Base-by-base conservation (phyloP, 2,113 vertebrate species). In the Eulemur rufifrons region DNA sequence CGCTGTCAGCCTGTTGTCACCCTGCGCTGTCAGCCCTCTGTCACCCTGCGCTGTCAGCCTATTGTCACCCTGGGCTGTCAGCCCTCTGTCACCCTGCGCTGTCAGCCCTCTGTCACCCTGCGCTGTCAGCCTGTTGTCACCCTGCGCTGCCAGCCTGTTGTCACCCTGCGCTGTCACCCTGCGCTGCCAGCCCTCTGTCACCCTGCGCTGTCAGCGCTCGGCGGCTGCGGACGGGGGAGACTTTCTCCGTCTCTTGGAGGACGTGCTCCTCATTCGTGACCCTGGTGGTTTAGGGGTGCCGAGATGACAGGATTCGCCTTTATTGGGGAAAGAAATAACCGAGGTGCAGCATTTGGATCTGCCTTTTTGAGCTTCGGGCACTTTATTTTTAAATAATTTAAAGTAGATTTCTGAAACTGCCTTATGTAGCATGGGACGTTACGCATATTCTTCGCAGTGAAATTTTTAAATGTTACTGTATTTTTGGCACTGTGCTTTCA, bases 401-500 rank as follows among this genome's bases (percentile, higher is more conserved):
- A 10, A 77, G 11, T 86, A 90, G 63, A n/a, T 78, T 45, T 94
- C 69, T 92, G 45, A 93, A 97, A 89, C 63, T 94, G 81, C 63
- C 15, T 81, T 86, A n/a, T 97, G 89, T 69, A 86, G 66, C 92
- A 56, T 56, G 54, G 20, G 54, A 6, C 21, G 21, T 21, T 21
- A 56, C 6, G 20, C 54, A 56, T 56, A 56, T 96, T 97, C 96
- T 92, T 95, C 78, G 18, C 92, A 94, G 63, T 96, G 90, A 86
- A 96, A 87, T 61, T 95, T 93, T 86, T 85, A 97, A 91, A 97
- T 94, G 89, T 45, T 84, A 56, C 82, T 90, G 97, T 98, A 94
- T 96, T 98, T 97, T 98, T 96, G 97, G 96, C 94, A 96, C 96
- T 95, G 29, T 95, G 56, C 59, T 95, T 95, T 97, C 54, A 97